Conservation (phyloP, 2,888 invertebrate genomes). For the Cryptocephalus moraei region DNA sequence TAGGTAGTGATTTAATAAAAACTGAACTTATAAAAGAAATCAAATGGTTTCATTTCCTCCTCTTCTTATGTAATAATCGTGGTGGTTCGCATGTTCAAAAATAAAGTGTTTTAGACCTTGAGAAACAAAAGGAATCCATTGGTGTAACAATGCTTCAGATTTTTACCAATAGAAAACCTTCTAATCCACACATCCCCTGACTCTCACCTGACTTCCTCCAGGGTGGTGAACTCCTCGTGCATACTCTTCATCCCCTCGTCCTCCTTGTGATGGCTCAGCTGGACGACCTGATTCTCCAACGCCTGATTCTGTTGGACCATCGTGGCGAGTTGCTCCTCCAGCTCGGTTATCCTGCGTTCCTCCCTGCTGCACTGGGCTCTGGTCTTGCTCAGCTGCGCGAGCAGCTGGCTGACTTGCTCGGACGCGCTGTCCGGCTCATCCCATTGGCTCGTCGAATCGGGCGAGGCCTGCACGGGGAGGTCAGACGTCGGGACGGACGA, state of each 20-base stretch:
- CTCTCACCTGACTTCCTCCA: slow-evolving; percentile 72
- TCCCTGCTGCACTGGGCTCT: slow-evolving; percentile 43
- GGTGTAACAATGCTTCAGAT: too few species aligned
- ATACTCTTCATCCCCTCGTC: slow-evolving; percentile 72
- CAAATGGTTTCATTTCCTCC: too few species aligned
- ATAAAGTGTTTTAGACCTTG: too few species aligned
- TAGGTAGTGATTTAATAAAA: too few species aligned
- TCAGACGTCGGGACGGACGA: neutral
- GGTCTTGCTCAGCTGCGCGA: slow-evolving; percentile 59
- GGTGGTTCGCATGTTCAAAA: too few species aligned
- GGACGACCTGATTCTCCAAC: slow-evolving; percentile 58
- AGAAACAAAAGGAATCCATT: too few species aligned
- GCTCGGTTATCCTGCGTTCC: slow-evolving; percentile 60
- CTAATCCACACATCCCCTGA: neutral
- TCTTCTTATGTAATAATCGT: too few species aligned
- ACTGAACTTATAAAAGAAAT: too few species aligned
- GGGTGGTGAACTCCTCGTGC: slow-evolving; percentile 72
- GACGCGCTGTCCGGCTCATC: slow-evolving; percentile 14
- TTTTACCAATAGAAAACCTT: too few species aligned
- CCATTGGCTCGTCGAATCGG: slow-evolving; percentile 3
- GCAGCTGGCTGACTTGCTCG: slow-evolving; percentile 43
- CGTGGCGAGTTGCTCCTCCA: slow-evolving; percentile 66
- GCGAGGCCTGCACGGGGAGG: neutral
- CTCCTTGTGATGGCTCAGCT: slow-evolving; percentile 44
- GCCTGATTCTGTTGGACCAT: slow-evolving; percentile 60